Percentiles rank a stretch among this genome's conserved stretches.
Evolutionary conservation across 2,797 vertebrate genomes (phyloP).

Genomic region (Tinamus major): DNA sequence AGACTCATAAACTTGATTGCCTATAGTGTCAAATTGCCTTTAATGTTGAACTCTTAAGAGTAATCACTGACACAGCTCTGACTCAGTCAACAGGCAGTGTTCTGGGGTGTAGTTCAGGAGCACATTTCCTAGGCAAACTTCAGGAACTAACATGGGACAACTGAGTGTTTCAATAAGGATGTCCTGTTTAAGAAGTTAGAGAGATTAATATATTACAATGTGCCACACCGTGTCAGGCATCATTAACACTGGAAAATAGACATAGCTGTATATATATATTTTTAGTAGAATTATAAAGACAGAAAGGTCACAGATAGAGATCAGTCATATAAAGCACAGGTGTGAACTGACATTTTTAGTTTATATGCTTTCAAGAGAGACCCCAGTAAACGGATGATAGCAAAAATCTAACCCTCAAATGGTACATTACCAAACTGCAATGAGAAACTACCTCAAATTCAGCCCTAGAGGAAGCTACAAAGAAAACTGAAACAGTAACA

Average conservation of each 20-base stretch:
- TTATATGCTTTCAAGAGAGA: background rate
- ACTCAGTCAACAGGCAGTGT: background rate
- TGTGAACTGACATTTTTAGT: background rate
- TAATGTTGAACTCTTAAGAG: background rate
- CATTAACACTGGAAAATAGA: background rate
- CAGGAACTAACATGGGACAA: background rate
- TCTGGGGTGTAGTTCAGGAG: background rate
- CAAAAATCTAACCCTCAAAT: background rate
- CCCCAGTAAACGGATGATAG: background rate
- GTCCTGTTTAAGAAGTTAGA: background rate
- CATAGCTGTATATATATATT: background rate
- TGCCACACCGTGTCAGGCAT: background rate
- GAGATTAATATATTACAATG: background rate
- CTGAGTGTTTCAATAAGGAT: background rate
- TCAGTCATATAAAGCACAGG: background rate
- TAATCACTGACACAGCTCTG: background rate
- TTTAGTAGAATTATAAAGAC: background rate
- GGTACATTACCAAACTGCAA: background rate
- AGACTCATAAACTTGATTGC: background rate
- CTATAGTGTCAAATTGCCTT: background rate
- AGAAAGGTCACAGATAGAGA: background rate
- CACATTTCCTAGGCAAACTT: background rate
- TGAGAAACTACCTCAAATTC: background rate
- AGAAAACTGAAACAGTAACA: background rate
- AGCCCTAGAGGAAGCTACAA: background rate